phyloP scores from a whole-genome alignment of 1,140 invertebrate genomes.

The Diuraphis noxia region DNA sequence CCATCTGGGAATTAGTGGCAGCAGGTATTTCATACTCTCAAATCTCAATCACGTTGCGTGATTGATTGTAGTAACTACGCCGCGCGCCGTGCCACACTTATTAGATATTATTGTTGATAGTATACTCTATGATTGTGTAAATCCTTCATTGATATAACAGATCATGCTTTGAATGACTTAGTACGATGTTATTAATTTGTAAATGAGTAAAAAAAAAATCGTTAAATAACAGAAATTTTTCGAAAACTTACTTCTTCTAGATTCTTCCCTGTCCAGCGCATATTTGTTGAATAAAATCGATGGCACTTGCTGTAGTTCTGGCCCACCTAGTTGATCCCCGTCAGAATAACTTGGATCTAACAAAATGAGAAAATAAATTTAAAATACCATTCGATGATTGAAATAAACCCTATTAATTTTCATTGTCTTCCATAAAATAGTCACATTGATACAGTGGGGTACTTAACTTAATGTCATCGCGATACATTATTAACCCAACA shows the following conservation, averaged over 20 bases:
- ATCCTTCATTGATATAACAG: neutral
- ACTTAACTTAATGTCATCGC: neutral
- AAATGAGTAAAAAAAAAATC: too few species aligned
- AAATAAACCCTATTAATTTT: neutral
- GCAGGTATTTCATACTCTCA: too few species aligned
- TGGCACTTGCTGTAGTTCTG: slow-evolving; percentile 49
- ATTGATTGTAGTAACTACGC: too few species aligned
- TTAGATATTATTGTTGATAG: neutral
- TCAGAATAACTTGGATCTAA: slow-evolving; percentile 42
- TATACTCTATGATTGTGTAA: neutral
- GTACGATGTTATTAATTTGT: too few species aligned
- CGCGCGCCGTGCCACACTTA: too few species aligned
- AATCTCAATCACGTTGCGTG: too few species aligned
- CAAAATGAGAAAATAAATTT: neutral
- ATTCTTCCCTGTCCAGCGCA: slow-evolving; percentile 66
- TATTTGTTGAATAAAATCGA: slow-evolving; percentile 75
- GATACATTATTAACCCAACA: neutral
- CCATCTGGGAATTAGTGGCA: too few species aligned
- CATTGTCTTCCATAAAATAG: neutral
- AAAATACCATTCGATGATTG: neutral
- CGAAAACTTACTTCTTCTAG: slow-evolving; percentile 55
- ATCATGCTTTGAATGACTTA: neutral
- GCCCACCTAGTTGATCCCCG: slow-evolving; percentile 45
- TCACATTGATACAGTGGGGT: neutral
- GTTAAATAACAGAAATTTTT: neutral